phyloP scores from a whole-genome alignment of 2,113 vertebrate genomes.

The Petroica traversi region DNA sequence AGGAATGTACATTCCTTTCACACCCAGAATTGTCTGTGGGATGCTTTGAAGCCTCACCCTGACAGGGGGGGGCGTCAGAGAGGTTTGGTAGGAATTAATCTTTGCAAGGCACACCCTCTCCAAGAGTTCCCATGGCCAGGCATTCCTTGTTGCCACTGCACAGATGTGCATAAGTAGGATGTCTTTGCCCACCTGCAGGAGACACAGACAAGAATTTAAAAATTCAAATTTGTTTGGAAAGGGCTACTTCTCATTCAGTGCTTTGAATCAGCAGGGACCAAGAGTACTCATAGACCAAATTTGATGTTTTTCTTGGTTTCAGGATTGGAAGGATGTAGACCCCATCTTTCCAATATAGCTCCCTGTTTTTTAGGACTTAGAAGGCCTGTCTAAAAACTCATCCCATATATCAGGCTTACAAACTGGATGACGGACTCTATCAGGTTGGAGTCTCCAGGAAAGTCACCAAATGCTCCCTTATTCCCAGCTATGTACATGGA shows the following conservation, averaged over 20 bases:
- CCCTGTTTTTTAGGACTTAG: background rate
- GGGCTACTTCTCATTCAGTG: background rate
- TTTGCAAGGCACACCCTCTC: background rate
- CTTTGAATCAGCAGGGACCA: background rate
- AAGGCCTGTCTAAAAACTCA: background rate
- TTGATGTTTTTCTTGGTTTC: background rate
- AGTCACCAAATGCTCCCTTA: background rate
- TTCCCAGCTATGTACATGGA: background rate
- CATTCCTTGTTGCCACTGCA: background rate
- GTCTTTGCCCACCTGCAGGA: too few species aligned
- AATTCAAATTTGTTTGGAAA: background rate
- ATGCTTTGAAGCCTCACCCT: background rate
- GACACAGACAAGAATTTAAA: too few species aligned
- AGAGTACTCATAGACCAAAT: background rate
- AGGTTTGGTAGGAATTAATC: background rate
- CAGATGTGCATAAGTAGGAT: background rate
- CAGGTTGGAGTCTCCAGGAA: background rate
- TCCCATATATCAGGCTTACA: background rate
- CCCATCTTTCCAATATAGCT: background rate
- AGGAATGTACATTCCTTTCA: background rate
- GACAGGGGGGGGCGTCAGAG: background rate
- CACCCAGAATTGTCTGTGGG: rapidly evolving
- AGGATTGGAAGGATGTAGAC: background rate
- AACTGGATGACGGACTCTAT: background rate
- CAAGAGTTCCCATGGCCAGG: background rate